These are phyloP conservation scores for Catamblyrhynchus diadema DNA, from an alignment of 2,797 vertebrate genomes.

Conservation along the genomic window DNA sequence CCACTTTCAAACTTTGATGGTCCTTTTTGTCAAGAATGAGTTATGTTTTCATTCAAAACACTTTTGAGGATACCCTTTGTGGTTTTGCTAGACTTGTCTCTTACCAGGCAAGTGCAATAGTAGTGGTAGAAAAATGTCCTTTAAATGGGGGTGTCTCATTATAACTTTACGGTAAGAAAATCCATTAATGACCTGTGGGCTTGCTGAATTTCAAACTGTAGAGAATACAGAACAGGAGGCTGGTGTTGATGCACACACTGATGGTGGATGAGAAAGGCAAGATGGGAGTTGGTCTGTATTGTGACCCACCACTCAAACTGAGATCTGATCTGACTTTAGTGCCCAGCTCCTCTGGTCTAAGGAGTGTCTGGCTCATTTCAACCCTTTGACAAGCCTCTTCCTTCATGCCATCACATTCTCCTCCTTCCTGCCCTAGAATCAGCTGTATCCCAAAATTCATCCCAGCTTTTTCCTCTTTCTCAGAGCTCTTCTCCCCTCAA, in stretches of 20 bases:
- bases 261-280: neutral
- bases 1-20: neutral
- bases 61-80: neutral
- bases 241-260: neutral
- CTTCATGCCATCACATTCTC: neutral
- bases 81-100: neutral
- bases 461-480: neutral
- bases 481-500: neutral
- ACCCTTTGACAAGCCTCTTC: neutral
- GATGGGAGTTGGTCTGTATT: neutral
- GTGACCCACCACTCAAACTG: neutral
- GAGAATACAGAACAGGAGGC: neutral
- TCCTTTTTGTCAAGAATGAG: neutral
- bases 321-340: neutral
- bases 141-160: neutral
- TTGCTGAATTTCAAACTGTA: neutral
- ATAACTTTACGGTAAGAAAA: neutral
- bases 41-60: neutral
- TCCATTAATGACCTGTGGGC: neutral
- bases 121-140: neutral
- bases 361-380: neutral
- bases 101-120: neutral
- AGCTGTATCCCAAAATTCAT: neutral
- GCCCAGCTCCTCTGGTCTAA: neutral
- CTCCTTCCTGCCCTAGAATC: neutral